Base-by-base conservation (phyloP, 1,140 invertebrate species). In the Dinothrombium tinctorium region DNA sequence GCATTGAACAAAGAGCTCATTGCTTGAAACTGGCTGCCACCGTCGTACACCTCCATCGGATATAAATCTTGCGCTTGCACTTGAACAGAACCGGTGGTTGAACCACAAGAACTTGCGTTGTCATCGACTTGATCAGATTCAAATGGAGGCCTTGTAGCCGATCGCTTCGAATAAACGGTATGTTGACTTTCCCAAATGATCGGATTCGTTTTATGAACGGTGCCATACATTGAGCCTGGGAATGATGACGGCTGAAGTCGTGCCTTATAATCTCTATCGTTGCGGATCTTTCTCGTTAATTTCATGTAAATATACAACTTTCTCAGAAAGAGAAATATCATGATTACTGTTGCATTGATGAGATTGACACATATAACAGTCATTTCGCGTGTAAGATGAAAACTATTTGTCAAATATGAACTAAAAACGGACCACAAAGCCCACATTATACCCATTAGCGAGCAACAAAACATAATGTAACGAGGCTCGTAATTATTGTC, bases 381-480 rank as follows among this genome's bases (percentile, higher is more conserved):
- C 17, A 36, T 15, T 22, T 36, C 23, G 19, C 20, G 20, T 12
- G 20, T 19, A 20, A 22, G 23, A 15, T 21, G 33, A 36, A 36
- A 36, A 15, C 12, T 5, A 21, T 19, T 12, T 36, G 33, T 22
- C n/a, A n/a, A n/a, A 36, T 36, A 36, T 22, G 12, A 15, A 9
- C 12, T 17, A 7, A 12, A 19, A n/a, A 36, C 19, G 23, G 56
- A 56, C 61, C 62, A 65, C 2, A 57, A 50, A 5, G 60, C 44
- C 60, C 61, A 63, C n/a, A 53, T 47, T 6, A 56, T 51, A 9
- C 56, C 52, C 11, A 53, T 54, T 14, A 60, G 44, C 2, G 58
- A 42, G 5, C 54, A 50, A 20, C 58, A 57, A 6, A 56, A 53
- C 20, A 62, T 47, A 28, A 66, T 59, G 60, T 61, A 65, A 14